Conservation (phyloP, 2,888 invertebrate genomes). For the Ectemnius lituratus region DNA sequence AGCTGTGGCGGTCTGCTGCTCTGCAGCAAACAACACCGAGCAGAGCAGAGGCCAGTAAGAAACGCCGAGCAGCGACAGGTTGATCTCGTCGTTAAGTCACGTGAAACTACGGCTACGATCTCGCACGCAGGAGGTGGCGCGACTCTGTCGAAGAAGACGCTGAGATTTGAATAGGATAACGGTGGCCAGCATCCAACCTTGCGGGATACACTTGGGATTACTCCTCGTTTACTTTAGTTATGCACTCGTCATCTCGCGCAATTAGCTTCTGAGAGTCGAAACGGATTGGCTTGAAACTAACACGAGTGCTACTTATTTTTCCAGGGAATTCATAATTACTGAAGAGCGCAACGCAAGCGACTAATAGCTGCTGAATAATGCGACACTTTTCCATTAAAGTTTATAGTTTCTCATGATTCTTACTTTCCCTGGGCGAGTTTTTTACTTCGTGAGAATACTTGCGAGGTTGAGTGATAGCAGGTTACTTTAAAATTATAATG, state of each 20-base stretch:
- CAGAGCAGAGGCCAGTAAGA: background rate
- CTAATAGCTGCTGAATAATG: too few relatives aligned
- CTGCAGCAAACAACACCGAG: slow-evolving; percentile 3
- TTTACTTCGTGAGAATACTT: slow-evolving; percentile 5
- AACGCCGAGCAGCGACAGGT: slow-evolving; percentile 3
- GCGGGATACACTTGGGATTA: too few relatives aligned
- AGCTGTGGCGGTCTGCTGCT: background rate
- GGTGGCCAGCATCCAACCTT: too few relatives aligned
- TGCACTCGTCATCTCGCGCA: slow-evolving; percentile 9
- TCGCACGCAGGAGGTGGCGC: background rate
- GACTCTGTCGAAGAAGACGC: too few relatives aligned
- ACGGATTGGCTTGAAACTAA: background rate
- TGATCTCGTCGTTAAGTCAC: slow-evolving; percentile 14
- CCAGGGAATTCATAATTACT: too few relatives aligned
- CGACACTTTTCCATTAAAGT: background rate
- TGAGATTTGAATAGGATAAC: too few relatives aligned
- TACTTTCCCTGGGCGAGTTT: background rate
- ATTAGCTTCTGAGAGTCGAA: background rate
- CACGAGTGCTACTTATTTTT: too few relatives aligned
- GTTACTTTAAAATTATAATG: too few relatives aligned
- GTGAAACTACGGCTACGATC: slow-evolving; percentile 17
- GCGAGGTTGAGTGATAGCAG: too few relatives aligned
- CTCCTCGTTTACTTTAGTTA: background rate
- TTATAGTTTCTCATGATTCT: slow-evolving; percentile 7
- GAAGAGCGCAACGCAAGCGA: too few relatives aligned